Evolutionary conservation across 2,113 vertebrate species (phyloP), one percentile per base, ranked within the genome.

Genomic region (Athene cunicularia): DNA sequence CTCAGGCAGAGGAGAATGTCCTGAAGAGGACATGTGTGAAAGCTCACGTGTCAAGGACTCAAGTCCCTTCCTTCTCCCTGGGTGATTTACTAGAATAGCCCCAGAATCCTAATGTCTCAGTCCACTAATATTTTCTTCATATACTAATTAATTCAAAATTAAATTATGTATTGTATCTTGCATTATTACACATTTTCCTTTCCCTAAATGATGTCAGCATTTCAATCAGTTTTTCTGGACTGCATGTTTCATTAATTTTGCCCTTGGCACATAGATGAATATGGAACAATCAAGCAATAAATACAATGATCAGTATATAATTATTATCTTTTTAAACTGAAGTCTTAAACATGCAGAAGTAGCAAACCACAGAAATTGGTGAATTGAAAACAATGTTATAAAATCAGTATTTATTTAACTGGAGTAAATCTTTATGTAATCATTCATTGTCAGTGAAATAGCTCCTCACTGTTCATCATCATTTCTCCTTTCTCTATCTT

Each of bases 381-480:
- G 58, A 67, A 70, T 11, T 56, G 11, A 2, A 45, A 19, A 14
- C 41, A 63, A 33, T 21, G 7, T 30, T 63, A 14, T n/a, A 55
- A 70, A 74, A 71, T 0, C 4, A 88, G 5, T 58, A 53, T 79
- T 79, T 63, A 68, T 14, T 64, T 28, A 53, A 45, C 9, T 1
- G 1, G 22, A 45, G 2, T 33, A 85, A 88, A 52, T 32, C 8
- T 70, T 53, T 14, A 15, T 37, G 79, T 72, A 62, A 16, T 77
- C 12, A 27, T 60, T 58, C 41, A 56, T 12, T 59, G 11, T 58
- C 63, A 27, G 11, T 16, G 12, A 58, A 81, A 53, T 63, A 0
- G 2, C 24, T 86, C 3, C 22, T 73, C 19, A n/a, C 33, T 9
- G 7, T 14, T 71, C 5, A 1, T 19, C 20, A 35, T 55, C 0